These are phyloP conservation scores for Periparus ater DNA, from an alignment of 2,797 vertebrate genomes.

Conservation along the genomic window DNA sequence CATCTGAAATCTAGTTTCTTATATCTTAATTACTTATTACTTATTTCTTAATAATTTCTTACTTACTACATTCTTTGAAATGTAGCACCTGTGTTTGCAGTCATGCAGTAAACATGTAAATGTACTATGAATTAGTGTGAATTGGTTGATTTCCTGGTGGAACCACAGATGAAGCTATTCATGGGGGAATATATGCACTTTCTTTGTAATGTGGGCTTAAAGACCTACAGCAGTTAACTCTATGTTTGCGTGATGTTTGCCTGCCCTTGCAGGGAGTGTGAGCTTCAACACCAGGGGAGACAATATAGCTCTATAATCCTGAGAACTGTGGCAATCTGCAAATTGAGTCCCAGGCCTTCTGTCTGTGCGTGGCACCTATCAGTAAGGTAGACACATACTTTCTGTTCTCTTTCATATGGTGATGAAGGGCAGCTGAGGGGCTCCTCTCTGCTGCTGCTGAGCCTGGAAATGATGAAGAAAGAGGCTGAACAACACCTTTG, in stretches of 20 bases:
- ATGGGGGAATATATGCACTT: accelerated
- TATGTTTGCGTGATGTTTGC: background rate
- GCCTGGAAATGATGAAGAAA: constrained; percentile 1
- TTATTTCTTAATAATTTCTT: no score
- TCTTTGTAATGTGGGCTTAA: background rate
- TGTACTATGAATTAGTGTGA: background rate
- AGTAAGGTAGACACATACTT: background rate
- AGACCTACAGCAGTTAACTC: background rate
- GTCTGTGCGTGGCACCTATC: background rate
- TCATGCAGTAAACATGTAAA: background rate
- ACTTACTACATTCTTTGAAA: background rate
- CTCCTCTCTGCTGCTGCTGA: background rate
- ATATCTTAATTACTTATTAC: no score
- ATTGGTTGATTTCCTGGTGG: background rate
- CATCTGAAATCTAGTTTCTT: background rate
- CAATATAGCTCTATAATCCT: background rate
- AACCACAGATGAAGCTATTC: background rate
- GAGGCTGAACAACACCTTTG: background rate
- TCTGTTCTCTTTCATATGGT: constrained; percentile 56
- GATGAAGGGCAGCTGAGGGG: constrained; percentile 46
- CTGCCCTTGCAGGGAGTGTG: background rate
- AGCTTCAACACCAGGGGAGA: background rate
- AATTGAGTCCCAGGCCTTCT: background rate
- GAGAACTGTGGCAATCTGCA: background rate
- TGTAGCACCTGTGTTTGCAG: background rate